Conservation (phyloP, 2,888 invertebrate genomes). For the Drosophila silvestris region DNA sequence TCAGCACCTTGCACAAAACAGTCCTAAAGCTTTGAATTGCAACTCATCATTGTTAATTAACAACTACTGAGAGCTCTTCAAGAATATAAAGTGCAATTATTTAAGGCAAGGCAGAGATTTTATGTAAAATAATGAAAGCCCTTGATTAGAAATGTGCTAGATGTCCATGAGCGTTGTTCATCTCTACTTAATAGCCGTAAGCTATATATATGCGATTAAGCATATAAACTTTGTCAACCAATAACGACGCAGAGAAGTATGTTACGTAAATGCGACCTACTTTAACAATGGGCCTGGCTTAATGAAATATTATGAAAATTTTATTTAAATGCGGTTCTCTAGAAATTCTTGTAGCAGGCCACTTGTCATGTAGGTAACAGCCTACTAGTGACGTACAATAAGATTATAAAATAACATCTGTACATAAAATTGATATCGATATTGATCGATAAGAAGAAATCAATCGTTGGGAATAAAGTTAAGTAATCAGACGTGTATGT, state of each 20-base stretch:
- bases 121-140: conserved; percentile 1
- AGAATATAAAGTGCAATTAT: neutral
- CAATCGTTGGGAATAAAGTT: neutral
- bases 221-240: conserved; percentile 54
- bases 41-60: too few relatives aligned
- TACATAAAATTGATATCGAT: neutral
- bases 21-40: too few relatives aligned
- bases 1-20: neutral
- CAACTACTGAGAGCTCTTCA: neutral
- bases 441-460: neutral
- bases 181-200: conserved; percentile 53
- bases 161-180: conserved; percentile 27
- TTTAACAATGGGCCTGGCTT: conserved; percentile 27
- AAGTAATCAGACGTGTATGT: neutral
- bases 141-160: conserved; percentile 11
- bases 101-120: neutral
- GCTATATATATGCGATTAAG: conserved; percentile 72
- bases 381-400: neutral
- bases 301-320: neutral
- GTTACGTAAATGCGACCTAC: conserved; percentile 33
- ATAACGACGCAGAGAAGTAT: conserved; percentile 50
- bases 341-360: neutral
- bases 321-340: neutral
- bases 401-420: neutral
- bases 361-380: neutral